Conservation (phyloP, 2,113 vertebrate genomes). For the Nesospiza acunhae region DNA sequence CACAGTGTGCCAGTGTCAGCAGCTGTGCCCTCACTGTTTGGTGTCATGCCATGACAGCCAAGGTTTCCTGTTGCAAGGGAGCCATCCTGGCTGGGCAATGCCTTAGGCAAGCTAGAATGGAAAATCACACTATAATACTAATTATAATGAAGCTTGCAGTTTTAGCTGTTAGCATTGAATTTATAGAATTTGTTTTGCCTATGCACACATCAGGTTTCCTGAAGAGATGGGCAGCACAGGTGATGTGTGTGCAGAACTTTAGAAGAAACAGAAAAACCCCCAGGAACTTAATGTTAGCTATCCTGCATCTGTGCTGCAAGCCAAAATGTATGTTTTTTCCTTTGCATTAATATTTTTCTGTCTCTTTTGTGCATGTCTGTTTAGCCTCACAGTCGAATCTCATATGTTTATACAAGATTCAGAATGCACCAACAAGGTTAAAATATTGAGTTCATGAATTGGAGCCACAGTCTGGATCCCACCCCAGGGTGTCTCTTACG, state of each 20-base stretch:
- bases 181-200: neutral
- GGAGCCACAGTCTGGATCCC: neutral
- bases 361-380: neutral
- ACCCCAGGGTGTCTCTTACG: neutral
- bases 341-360: neutral
- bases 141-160: neutral
- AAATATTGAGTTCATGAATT: neutral
- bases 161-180: neutral
- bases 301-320: neutral
- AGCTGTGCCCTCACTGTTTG: neutral
- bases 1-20: neutral
- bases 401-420: neutral
- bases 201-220: fast-evolving
- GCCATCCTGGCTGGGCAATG: neutral
- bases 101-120: neutral
- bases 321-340: neutral
- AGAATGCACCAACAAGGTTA: neutral
- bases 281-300: neutral
- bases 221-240: neutral
- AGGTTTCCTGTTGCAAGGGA: neutral
- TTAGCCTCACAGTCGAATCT: neutral
- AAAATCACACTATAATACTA: neutral
- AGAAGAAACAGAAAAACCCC: neutral
- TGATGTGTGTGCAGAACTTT: neutral
- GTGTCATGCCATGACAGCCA: fast-evolving